Evolutionary conservation across 2,888 invertebrate genomes (phyloP), one percentile per base, ranked within the genome.

Genomic region (Tenthredo livida): DNA sequence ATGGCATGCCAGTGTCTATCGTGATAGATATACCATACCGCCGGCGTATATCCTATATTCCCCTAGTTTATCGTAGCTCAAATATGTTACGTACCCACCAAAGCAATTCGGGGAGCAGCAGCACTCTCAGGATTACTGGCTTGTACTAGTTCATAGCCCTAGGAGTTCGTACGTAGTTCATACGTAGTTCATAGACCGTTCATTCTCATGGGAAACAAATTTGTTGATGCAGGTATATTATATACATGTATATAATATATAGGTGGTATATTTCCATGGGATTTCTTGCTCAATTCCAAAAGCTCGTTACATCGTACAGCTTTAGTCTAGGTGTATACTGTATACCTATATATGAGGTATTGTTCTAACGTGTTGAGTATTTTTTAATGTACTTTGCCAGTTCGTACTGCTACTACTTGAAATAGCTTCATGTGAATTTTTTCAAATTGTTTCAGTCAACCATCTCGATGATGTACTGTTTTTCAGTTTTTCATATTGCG

Each of bases 121-220:
- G 54, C 61, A 58, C 78, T 80, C 61, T 50, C 40, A 80, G 78
- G 78, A 80, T 80, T 80, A 37, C 78, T 61, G 54, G 77, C 33
- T 50, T 21, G 25, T 40, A 50, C 33, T 50, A 43, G 73, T 40
- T 47, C 50, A 47, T 54, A 29, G 77, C 77, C 29, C 7, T 50
- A 50, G 54, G 21, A 77, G 50, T 77, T 77, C 54, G 29, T 50
- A 47, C 21, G 37, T 33, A 50, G 77, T 47, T 77, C 33, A 29
- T 29, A 29, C 29, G 29, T 29, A 29, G 29, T 29, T 29, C 15
- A 15, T 77, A 50, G 17, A 50, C n/a, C 50, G 50, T 47, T 47
- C 29, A 15, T 37, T 40, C 47, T 29, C 77, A 50, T 50, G 77
- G 29, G 77, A 21, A 72, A 43, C 67, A 67, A 72, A 72, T 72